Percentiles rank a stretch among this genome's conserved stretches.
Evolutionary conservation across 2,113 vertebrate species (phyloP).

Genomic region (Caracal caracal): DNA sequence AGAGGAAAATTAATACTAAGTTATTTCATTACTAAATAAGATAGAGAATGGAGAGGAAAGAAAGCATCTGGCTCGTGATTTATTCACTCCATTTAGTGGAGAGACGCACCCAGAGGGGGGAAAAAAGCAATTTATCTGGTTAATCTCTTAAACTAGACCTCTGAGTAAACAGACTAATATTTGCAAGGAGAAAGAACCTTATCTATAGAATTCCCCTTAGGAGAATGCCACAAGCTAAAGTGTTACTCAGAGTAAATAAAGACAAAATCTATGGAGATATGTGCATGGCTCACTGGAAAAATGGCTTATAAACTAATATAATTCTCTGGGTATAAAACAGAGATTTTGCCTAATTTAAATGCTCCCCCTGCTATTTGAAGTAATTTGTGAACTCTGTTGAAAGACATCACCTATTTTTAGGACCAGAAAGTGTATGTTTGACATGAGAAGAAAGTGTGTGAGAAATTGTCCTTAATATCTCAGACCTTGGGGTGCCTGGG

Average conservation of each 20-base stretch:
- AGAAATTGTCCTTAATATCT: not conserved
- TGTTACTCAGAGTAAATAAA: not conserved
- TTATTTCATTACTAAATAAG: not conserved
- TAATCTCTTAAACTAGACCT: not conserved
- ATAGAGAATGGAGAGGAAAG: not conserved
- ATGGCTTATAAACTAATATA: not conserved
- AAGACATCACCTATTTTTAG: not conserved
- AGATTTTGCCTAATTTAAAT: not conserved
- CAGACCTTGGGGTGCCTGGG: not conserved
- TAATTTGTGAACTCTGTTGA: not conserved
- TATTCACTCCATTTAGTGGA: not conserved
- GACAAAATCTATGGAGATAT: not conserved
- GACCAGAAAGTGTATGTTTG: not conserved
- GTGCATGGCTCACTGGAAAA: not conserved
- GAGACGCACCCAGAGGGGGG: not conserved
- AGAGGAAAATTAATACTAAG: conserved; percentile 13
- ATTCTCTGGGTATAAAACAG: not conserved
- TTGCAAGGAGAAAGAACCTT: not conserved
- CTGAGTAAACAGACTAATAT: not conserved
- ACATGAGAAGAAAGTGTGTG: not conserved
- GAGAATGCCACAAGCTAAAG: not conserved
- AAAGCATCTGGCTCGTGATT: not conserved
- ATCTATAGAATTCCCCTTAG: not conserved
- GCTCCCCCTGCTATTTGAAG: not conserved
- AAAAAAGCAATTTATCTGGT: not conserved